These are phyloP conservation scores for cat (Felis catus) DNA, from an alignment of 2,113 vertebrate genomes.

Conservation along the genomic window F.catus_Fca126_mat1.0 CM031419.1:212169501-212170000, in stretches of 20 bases:
- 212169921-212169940: constrained; percentile 32
- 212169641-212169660: background rate
- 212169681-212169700: background rate
- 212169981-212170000: background rate
- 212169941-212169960: background rate
- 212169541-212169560: background rate
- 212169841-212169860: background rate
- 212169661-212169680: background rate
- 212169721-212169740: background rate
- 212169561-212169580: background rate
- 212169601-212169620: background rate
- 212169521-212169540: background rate
- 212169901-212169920: constrained; percentile 34
- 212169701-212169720: background rate
- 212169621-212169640: background rate
- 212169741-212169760: background rate
- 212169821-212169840: background rate
- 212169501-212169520: background rate
- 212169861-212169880: background rate
- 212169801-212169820: background rate
- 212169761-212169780: background rate
- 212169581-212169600: background rate
- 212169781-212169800: background rate
- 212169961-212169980: background rate
- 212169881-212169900: background rate